A percentile compares a stretch with the other conserved stretches of the same genome.
Conservation (phyloP, 2,888 invertebrate genomes). For the Amphipyra berbera region DNA sequence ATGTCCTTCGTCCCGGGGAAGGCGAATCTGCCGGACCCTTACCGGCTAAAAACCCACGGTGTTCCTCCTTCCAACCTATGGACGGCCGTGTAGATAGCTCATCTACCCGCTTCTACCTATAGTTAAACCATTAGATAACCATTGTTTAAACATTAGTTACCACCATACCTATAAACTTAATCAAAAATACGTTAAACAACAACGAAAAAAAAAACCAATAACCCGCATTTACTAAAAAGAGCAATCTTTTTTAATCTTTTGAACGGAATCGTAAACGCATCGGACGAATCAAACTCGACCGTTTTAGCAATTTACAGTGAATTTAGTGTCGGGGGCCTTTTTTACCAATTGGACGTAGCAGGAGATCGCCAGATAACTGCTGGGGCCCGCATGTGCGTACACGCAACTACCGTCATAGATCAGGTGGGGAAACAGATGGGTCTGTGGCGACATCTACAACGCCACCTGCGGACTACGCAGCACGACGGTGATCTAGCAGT, state of each 20-base stretch:
- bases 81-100: too few species aligned
- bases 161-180: constrained; percentile 60
- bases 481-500: too few species aligned
- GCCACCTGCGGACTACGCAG: too few species aligned
- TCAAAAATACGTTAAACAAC: constrained; percentile 56
- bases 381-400: constrained; percentile 85
- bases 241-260: constrained; percentile 79
- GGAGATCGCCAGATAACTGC: constrained; percentile 80
- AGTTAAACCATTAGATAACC: constrained; percentile 1
- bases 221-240: constrained; percentile 84
- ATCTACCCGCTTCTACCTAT: not conserved
- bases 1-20: too few species aligned
- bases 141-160: constrained; percentile 49
- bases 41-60: too few species aligned
- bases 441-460: too few species aligned
- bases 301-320: constrained; percentile 87
- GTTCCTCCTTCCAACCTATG: too few species aligned
- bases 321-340: constrained; percentile 81
- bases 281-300: constrained; percentile 77
- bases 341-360: constrained; percentile 86
- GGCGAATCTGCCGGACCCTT: too few species aligned
- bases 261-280: constrained; percentile 70
- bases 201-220: constrained; percentile 79
- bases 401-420: constrained; percentile 79
- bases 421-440: constrained; percentile 34